These are phyloP conservation scores for Saccopteryx leptura DNA, from an alignment of 2,113 vertebrate genomes.

Conservation along the genomic window DNA sequence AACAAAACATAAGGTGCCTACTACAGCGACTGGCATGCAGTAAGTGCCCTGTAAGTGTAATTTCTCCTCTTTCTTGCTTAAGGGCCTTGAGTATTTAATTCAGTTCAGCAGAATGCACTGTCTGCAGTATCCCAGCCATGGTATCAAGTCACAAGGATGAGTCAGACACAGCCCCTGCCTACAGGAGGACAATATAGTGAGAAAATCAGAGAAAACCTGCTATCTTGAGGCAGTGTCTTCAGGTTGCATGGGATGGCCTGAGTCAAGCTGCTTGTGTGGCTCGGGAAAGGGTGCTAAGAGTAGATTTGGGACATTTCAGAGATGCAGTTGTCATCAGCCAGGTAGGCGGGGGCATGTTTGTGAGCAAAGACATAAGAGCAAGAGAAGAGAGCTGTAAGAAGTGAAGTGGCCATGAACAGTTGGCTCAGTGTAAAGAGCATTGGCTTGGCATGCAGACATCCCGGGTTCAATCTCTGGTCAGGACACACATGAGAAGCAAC, in stretches of 20 bases:
- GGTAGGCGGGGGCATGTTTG: neutral
- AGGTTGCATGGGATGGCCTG: rapidly evolving
- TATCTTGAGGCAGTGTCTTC: neutral
- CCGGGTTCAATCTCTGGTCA: no score
- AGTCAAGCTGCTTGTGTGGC: neutral
- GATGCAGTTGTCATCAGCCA: neutral
- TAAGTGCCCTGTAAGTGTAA: neutral
- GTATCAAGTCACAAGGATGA: neutral
- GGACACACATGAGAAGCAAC: no score
- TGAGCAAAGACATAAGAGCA: neutral
- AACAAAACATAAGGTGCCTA: neutral
- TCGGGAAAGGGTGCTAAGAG: neutral
- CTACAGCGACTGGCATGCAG: neutral
- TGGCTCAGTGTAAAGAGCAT: no score
- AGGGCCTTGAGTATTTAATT: neutral
- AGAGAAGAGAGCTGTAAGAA: neutral
- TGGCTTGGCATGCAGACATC: no score
- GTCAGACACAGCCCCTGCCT: neutral
- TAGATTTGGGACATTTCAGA: neutral
- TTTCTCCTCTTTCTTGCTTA: neutral
- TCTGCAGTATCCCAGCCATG: no score
- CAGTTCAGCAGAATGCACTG: neutral
- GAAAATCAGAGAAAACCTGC: neutral
- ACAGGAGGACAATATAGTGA: no score
- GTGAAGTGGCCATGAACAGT: no score